Percentiles rank a stretch among this genome's conserved stretches.
Evolutionary conservation across 2,797 vertebrate species (phyloP).

Genomic region (Schizopygopsis pylzovi): DNA sequence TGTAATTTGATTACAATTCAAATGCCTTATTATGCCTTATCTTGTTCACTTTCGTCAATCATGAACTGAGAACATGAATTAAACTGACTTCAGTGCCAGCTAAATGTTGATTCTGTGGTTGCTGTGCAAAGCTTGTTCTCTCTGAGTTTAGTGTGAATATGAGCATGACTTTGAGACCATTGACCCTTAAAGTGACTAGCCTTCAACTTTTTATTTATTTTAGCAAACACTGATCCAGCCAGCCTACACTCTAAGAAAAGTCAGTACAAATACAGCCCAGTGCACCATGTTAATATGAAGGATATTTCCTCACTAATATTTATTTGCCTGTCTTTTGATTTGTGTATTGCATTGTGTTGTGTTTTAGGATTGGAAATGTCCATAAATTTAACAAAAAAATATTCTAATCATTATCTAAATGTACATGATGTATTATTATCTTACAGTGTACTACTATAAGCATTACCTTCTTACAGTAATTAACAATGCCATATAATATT

Average conservation of each 20-base stretch:
- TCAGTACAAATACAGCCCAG: background rate
- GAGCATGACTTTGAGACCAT: background rate
- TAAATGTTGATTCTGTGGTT: constrained; percentile 14
- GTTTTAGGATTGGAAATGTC: too few species aligned
- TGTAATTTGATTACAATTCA: background rate
- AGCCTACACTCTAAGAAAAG: background rate
- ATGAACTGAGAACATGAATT: constrained; percentile 1
- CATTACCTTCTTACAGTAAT: too few species aligned
- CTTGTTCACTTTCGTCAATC: background rate
- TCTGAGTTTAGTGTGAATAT: constrained; percentile 6
- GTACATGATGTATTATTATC: too few species aligned
- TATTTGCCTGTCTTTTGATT: background rate
- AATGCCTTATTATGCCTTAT: background rate
- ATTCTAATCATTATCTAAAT: too few species aligned
- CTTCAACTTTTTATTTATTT: constrained; percentile 11
- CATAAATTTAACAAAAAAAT: too few species aligned
- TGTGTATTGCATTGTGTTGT: background rate
- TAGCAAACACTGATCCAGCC: constrained; percentile 3
- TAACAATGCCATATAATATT: too few species aligned
- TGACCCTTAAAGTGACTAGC: constrained; percentile 6
- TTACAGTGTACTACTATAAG: too few species aligned
- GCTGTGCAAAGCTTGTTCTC: constrained; percentile 14
- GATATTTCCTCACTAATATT: background rate
- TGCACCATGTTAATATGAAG: background rate
- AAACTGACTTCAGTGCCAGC: background rate